phyloP scores from a whole-genome alignment of 37 sponge, comb jelly and placozoan genomes.

The Tethya wilhelma region DNA sequence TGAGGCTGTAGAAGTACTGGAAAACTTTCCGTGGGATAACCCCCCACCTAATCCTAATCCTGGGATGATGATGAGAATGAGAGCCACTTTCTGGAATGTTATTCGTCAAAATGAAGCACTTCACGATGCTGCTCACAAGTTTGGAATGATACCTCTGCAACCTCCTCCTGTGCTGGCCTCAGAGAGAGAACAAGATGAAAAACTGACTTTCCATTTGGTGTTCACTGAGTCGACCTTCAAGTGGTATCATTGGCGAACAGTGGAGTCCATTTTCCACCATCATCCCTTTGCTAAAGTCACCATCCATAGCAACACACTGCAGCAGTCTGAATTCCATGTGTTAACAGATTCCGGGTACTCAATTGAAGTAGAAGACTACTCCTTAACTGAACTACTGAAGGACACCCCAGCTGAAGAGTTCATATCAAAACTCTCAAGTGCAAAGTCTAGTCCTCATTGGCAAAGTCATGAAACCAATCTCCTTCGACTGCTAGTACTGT shows the following conservation, averaged over 20 bases:
- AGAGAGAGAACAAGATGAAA: too few relatives aligned
- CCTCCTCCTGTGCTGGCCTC: too few relatives aligned
- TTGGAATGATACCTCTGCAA: neutral
- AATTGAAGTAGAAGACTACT: neutral
- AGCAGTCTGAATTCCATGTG: neutral
- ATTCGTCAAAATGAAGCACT: constrained; percentile 7
- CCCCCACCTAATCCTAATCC: constrained; percentile 6
- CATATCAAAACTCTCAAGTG: too few relatives aligned
- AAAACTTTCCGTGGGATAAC: neutral
- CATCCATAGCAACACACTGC: neutral
- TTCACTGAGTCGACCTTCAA: neutral
- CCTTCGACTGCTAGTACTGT: too few relatives aligned
- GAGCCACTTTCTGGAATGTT: constrained; percentile 17
- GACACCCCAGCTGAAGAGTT: too few relatives aligned
- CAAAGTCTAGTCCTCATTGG: too few relatives aligned
- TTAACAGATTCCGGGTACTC: constrained; percentile 2
- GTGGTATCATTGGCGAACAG: neutral
- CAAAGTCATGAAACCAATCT: too few relatives aligned
- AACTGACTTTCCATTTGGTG: neutral
- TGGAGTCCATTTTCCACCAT: constrained; percentile 12
- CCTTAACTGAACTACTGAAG: neutral
- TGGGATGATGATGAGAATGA: constrained; percentile 1
- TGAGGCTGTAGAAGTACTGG: neutral
- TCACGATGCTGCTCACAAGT: constrained; percentile 1
- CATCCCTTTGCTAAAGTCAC: neutral